Percentiles rank a stretch among this genome's conserved stretches.
phyloP scores from a whole-genome alignment of 1,140 invertebrate species.

The Drosophila sproati region DNA sequence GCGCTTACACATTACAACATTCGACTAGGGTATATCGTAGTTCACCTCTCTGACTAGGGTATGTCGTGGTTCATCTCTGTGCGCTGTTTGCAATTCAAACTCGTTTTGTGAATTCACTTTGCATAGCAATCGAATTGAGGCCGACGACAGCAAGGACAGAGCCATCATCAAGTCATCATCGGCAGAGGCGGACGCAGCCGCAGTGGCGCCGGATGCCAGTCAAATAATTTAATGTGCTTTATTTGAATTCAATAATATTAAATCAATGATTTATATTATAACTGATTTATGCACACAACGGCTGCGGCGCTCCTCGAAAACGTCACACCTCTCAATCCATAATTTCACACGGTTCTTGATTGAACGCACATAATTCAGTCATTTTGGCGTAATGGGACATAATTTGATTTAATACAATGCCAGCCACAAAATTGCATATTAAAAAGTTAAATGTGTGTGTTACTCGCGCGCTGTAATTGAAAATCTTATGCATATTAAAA shows the following conservation, averaged over 20 bases:
- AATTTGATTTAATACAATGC: constrained; percentile 42
- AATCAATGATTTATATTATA: constrained; percentile 65
- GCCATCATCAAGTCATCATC: constrained; percentile 34
- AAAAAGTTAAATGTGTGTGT: constrained; percentile 38
- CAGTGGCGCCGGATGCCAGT: constrained; percentile 23
- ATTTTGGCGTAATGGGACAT: constrained; percentile 47
- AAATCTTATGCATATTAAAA: constrained; percentile 29
- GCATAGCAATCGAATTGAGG: constrained; percentile 63
- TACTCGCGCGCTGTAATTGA: constrained; percentile 20
- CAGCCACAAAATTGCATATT: constrained; percentile 36
- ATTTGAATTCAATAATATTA: constrained; percentile 54
- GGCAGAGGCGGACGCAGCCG: background rate
- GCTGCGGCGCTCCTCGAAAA: background rate
- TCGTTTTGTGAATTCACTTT: constrained; percentile 48
- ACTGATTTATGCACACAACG: constrained; percentile 52
- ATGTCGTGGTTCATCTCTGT: background rate
- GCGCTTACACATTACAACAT: background rate
- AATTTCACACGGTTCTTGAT: background rate
- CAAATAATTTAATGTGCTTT: constrained; percentile 59
- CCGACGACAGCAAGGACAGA: background rate
- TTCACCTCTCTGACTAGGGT: background rate
- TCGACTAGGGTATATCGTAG: constrained; percentile 1
- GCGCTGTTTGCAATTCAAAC: too few relatives aligned
- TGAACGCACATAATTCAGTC: constrained; percentile 51
- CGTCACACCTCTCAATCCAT: background rate